These are phyloP conservation scores for Motacilla tschutschensis DNA, from an alignment of 2,113 vertebrate species.

Conservation along the genomic window DNA sequence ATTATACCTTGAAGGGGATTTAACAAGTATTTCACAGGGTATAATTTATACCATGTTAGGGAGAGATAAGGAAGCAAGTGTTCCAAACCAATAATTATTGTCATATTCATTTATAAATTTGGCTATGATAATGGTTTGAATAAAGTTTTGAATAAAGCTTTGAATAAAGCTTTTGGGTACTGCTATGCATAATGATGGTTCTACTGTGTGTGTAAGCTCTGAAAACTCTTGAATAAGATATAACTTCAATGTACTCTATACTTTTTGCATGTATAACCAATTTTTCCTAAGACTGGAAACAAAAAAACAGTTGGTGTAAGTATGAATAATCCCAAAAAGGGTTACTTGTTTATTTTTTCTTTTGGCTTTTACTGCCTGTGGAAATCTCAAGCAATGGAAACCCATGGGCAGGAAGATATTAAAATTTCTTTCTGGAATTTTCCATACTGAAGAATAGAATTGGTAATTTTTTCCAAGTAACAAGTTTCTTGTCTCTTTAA, in stretches of 20 bases:
- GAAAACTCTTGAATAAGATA: neutral
- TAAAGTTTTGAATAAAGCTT: neutral
- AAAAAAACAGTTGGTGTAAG: neutral
- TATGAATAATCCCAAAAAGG: neutral
- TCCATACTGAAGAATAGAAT: neutral
- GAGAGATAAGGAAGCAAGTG: neutral
- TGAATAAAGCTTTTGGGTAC: neutral
- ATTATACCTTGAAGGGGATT: constrained; percentile 18
- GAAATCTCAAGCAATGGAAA: neutral
- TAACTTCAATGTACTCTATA: neutral
- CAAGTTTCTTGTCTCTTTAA: neutral
- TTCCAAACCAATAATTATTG: constrained; percentile 15
- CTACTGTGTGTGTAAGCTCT: neutral
- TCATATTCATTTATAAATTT: constrained; percentile 5
- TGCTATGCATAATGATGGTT: neutral
- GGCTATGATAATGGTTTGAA: neutral
- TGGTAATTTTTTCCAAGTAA: neutral
- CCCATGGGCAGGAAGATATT: neutral
- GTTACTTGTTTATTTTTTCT: neutral
- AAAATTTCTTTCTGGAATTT: neutral
- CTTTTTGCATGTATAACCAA: neutral
- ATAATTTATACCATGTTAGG: neutral
- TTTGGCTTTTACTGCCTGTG: neutral
- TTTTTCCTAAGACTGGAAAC: neutral
- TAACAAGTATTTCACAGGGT: neutral